Evolutionary conservation across 2,113 vertebrate species (phyloP).

Genomic region (Dipodomys stephensi): DNA sequence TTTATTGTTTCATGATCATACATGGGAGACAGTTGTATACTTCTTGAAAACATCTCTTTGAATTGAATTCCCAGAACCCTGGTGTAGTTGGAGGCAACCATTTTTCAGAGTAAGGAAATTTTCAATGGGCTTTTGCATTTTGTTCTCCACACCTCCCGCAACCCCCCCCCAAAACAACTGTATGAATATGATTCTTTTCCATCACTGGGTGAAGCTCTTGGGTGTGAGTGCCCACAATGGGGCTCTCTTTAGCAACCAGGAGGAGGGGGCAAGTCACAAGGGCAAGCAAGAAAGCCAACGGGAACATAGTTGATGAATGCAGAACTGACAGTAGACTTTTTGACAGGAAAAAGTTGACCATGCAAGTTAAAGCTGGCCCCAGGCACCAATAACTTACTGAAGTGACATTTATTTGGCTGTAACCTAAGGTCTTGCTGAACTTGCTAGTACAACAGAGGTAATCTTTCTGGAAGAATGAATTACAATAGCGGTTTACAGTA

Average conservation of each 20-base stretch:
- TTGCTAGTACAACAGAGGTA: slow-evolving; percentile 75
- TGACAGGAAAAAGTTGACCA: slow-evolving; percentile 74
- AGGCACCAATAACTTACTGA: slow-evolving; percentile 78
- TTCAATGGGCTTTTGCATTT: slow-evolving; percentile 51
- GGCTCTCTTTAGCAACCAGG: slow-evolving; percentile 83
- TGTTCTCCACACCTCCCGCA: neutral
- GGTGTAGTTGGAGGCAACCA: slow-evolving; percentile 3
- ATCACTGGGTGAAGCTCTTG: slow-evolving; percentile 80
- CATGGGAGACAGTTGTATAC: neutral
- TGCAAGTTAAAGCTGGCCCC: slow-evolving; percentile 81
- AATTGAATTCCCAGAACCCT: slow-evolving; percentile 50
- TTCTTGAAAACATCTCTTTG: slow-evolving; percentile 43
- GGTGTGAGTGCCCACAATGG: slow-evolving; percentile 82
- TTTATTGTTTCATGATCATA: slow-evolving; percentile 52
- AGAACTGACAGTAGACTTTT: slow-evolving; percentile 85
- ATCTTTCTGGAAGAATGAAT: slow-evolving; percentile 77
- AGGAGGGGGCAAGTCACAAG: slow-evolving; percentile 82
- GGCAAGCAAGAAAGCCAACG: slow-evolving; percentile 82
- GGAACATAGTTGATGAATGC: slow-evolving; percentile 84
- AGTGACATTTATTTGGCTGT: slow-evolving; percentile 84
- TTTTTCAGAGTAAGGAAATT: slow-evolving; percentile 53
- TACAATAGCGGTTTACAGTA: slow-evolving; percentile 67
- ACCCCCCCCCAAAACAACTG: slow-evolving; percentile 1
- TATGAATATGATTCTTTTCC: slow-evolving; percentile 84
- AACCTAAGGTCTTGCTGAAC: slow-evolving; percentile 76